phyloP scores from a whole-genome alignment of 2,888 invertebrate species.

The Drosophila pseudotalamancana region DNA sequence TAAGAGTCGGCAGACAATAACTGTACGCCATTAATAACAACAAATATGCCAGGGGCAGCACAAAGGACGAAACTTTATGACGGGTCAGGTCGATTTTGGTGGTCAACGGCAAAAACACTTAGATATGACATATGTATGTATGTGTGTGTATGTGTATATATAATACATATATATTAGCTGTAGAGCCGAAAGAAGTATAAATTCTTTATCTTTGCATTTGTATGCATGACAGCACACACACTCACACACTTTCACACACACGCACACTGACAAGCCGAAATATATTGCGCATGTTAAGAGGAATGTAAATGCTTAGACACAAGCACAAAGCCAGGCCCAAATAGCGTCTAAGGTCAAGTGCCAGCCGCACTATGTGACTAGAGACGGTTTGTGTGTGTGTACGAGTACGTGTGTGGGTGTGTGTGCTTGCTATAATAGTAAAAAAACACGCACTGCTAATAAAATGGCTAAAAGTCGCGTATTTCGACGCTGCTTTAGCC shows the following conservation, averaged over 20 bases:
- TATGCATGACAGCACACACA: constrained; percentile 62
- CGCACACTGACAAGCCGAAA: constrained; percentile 52
- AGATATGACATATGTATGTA: neutral
- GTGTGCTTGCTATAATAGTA: constrained; percentile 66
- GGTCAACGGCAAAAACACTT: constrained; percentile 38
- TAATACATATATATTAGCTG: constrained; percentile 10
- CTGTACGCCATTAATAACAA: constrained; percentile 52
- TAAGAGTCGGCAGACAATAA: constrained; percentile 51
- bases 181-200: constrained; percentile 26
- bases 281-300: constrained; percentile 72
- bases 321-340: constrained; percentile 30
- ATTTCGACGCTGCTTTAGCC: constrained; percentile 52
- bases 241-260: constrained; percentile 13
- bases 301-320: constrained; percentile 67
- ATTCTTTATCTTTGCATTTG: constrained; percentile 71
- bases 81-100: constrained; percentile 63
- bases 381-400: neutral
- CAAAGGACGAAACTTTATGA: constrained; percentile 53
- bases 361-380: constrained; percentile 10
- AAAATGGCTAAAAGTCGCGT: constrained; percentile 72
- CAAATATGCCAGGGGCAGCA: constrained; percentile 26
- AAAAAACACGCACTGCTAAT: constrained; percentile 78
- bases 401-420: constrained; percentile 4
- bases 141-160: constrained; percentile 2
- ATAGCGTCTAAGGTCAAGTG: constrained; percentile 64